Conservation (phyloP, 2,888 invertebrate genomes). For the Gymnoscelis rufifasciata region DNA sequence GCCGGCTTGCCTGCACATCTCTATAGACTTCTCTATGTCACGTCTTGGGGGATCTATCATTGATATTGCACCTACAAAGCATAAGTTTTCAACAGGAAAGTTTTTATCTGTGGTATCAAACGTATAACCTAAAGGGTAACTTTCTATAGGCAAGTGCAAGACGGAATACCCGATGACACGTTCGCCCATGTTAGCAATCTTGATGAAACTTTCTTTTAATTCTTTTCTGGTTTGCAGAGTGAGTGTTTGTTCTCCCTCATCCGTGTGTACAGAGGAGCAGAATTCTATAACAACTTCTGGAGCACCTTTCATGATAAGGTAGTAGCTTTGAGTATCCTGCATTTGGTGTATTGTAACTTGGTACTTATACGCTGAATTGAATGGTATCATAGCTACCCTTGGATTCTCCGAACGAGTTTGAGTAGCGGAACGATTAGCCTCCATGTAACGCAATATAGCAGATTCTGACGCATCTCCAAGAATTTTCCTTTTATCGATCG, state of each 20-base stretch:
- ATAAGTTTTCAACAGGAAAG: conserved; percentile 81
- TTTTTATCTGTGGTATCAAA: conserved; percentile 81
- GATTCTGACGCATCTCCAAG: conserved; percentile 85
- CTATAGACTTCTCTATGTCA: conserved; percentile 82
- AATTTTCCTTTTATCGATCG: conserved; percentile 74
- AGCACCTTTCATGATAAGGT: conserved; percentile 87
- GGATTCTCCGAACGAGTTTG: conserved; percentile 70
- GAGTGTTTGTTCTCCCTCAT: conserved; percentile 74
- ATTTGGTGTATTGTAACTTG: conserved; percentile 84
- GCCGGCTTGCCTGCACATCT: conserved; percentile 83
- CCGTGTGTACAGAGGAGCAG: conserved; percentile 77
- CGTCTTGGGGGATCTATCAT: conserved; percentile 86
- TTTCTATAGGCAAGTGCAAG: conserved; percentile 74
- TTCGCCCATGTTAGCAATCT: conserved; percentile 91
- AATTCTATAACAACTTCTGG: conserved; percentile 84
- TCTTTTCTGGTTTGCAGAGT: conserved; percentile 67
- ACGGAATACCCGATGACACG: conserved; percentile 92
- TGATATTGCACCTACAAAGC: conserved; percentile 82
- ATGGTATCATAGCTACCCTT: conserved; percentile 82
- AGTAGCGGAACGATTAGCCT: conserved; percentile 78
- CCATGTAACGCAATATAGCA: conserved; percentile 84
- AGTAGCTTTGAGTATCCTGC: conserved; percentile 66
- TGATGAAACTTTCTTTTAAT: conserved; percentile 83
- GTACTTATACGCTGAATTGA: conserved; percentile 84
- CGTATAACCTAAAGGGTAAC: conserved; percentile 70